A percentile compares a stretch with the other conserved stretches of the same genome.
Conservation (phyloP, 1,140 invertebrate species). For the Scaptomyza hsui region DNA sequence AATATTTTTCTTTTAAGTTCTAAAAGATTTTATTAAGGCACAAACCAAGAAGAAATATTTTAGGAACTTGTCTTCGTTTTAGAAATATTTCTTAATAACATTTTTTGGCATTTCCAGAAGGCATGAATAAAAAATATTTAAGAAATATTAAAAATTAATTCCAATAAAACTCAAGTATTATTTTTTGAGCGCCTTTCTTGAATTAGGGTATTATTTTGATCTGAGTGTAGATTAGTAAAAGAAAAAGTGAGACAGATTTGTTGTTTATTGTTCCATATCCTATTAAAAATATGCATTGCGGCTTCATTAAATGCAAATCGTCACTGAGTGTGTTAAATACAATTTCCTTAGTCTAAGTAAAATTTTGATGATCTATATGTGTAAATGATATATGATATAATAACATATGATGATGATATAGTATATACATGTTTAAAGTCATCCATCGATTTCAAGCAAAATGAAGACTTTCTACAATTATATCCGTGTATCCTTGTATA, state of each 20-base stretch:
- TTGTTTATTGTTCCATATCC: constrained; percentile 36
- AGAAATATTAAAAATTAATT: not conserved
- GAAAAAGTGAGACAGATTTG: not conserved
- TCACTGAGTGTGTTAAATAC: constrained; percentile 9
- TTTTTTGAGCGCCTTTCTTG: not conserved
- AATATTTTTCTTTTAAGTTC: too few relatives aligned
- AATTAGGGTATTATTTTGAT: not conserved
- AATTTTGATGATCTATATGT: constrained; percentile 15
- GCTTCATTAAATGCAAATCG: constrained; percentile 15
- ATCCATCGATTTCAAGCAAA: constrained; percentile 45
- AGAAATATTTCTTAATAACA: too few relatives aligned
- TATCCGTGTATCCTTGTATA: constrained; percentile 29
- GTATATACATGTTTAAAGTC: constrained; percentile 15
- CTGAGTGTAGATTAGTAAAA: not conserved
- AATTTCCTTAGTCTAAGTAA: constrained; percentile 18
- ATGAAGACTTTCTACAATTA: constrained; percentile 49
- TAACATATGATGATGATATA: not conserved
- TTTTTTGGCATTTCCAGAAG: too few relatives aligned
- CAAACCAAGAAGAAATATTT: too few relatives aligned
- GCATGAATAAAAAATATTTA: too few relatives aligned
- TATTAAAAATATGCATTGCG: constrained; percentile 25
- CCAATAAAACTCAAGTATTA: too few relatives aligned
- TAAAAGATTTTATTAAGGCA: too few relatives aligned
- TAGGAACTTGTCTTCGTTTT: too few relatives aligned
- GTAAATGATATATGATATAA: constrained; percentile 4